These are phyloP conservation scores for Pipistrellus pygmaeus DNA, from an alignment of 2,797 vertebrate species.

Conservation along the genomic window DNA sequence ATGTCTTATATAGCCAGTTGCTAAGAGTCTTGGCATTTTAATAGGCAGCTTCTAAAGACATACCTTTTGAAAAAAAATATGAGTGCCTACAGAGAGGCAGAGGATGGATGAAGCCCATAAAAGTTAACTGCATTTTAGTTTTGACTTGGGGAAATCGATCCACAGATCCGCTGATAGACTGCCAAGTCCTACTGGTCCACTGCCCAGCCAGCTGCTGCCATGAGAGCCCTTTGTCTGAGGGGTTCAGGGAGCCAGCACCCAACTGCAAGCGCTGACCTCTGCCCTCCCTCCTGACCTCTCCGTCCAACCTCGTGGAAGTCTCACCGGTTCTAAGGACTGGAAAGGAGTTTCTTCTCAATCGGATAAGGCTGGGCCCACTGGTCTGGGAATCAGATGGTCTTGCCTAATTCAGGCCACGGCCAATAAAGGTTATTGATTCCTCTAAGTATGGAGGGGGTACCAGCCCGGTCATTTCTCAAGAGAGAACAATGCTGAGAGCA, in stretches of 20 bases:
- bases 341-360: not conserved
- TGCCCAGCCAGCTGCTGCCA: not conserved
- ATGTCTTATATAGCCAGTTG: constrained; percentile 67
- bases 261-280: not conserved
- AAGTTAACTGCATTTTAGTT: constrained; percentile 69
- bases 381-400: not conserved
- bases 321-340: not conserved
- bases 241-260: not conserved
- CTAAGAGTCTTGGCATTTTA: constrained; percentile 63
- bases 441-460: not conserved
- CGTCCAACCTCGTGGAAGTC: not conserved
- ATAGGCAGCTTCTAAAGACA: constrained; percentile 68
- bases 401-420: not conserved
- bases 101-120: constrained; percentile 57
- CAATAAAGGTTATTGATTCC: not conserved
- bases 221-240: not conserved
- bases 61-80: constrained; percentile 62
- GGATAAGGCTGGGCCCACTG: not conserved
- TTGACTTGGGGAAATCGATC: constrained; percentile 50
- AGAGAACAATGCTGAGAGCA: not conserved
- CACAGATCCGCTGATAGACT: not conserved
- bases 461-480: not conserved
- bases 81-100: constrained; percentile 44
- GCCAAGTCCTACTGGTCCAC: not conserved
- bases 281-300: not conserved